These are phyloP conservation scores for Pristionchus japonicus DNA, from an alignment of 2,888 invertebrate species.

Conservation along the genomic window DNA sequence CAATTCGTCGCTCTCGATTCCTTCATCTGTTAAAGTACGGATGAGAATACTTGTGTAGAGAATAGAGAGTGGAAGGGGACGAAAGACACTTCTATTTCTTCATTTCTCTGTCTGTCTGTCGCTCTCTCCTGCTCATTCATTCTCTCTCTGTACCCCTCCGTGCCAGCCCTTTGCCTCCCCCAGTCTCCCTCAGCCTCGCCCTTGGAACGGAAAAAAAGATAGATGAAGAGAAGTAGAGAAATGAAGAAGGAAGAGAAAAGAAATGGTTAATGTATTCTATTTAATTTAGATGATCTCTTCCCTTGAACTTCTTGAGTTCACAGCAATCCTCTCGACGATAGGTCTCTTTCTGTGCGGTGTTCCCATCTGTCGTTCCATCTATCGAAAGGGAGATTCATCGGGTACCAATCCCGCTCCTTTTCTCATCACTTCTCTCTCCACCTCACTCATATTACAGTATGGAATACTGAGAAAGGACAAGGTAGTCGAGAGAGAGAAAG, in stretches of 20 bases:
- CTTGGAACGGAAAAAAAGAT: conserved; percentile 11
- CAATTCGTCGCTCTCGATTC: neutral
- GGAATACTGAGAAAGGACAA: conserved; percentile 84
- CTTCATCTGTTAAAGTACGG: neutral
- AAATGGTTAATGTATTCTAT: neutral
- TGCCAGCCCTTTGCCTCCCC: neutral
- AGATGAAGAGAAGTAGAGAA: neutral
- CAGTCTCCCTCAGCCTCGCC: neutral
- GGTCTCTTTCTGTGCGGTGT: conserved; percentile 69
- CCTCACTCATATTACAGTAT: conserved; percentile 86
- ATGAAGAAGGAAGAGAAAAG: neutral
- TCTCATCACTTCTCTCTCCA: conserved; percentile 78
- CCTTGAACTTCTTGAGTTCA: neutral
- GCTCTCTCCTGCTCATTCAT: neutral
- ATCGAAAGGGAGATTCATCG: conserved; percentile 64
- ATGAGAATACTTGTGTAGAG: conserved; percentile 18
- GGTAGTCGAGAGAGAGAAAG: neutral
- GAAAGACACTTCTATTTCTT: no score
- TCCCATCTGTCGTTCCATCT: conserved; percentile 68
- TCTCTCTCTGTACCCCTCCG: no score
- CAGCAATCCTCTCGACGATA: conserved; percentile 21
- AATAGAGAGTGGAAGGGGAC: neutral
- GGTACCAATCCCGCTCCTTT: conserved; percentile 68
- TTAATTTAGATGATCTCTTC: neutral
- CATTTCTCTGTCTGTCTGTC: neutral